Evolutionary conservation across 2,113 vertebrate genomes (phyloP).

Genomic region (Eulemur macaco): DNA sequence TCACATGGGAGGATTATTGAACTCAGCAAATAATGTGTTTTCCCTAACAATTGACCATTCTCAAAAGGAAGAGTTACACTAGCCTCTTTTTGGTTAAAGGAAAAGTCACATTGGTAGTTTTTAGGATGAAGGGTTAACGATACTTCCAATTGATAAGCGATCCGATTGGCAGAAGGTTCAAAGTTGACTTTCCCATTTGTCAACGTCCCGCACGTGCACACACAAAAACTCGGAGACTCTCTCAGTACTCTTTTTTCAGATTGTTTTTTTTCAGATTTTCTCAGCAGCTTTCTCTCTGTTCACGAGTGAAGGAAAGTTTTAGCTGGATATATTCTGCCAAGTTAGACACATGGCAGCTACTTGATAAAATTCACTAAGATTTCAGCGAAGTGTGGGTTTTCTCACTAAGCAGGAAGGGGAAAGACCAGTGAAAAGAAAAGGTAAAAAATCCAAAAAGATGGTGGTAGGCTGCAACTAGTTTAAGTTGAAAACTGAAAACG

Average conservation of each 20-base stretch:
- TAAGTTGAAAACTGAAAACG: neutral
- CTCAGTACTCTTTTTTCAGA: neutral
- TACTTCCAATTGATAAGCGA: neutral
- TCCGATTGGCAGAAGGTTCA: neutral
- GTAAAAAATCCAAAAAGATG: neutral
- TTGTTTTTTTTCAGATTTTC: neutral
- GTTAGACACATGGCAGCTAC: neutral
- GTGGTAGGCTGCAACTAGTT: neutral
- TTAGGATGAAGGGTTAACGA: neutral
- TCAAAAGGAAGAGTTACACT: neutral
- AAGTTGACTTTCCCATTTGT: neutral
- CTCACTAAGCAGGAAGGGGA: neutral
- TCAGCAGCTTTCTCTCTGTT: neutral
- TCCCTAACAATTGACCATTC: neutral
- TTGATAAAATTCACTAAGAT: neutral
- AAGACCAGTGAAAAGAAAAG: neutral
- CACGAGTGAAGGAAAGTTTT: neutral
- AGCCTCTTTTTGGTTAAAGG: neutral
- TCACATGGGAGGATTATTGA: neutral
- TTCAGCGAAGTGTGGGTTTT: neutral
- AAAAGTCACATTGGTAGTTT: neutral
- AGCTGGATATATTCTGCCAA: neutral
- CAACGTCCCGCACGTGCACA: neutral
- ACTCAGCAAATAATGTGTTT: neutral
- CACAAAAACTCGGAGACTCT: neutral